phyloP scores from a whole-genome alignment of 2,113 vertebrate species.

The Hystrix cristata region DNA sequence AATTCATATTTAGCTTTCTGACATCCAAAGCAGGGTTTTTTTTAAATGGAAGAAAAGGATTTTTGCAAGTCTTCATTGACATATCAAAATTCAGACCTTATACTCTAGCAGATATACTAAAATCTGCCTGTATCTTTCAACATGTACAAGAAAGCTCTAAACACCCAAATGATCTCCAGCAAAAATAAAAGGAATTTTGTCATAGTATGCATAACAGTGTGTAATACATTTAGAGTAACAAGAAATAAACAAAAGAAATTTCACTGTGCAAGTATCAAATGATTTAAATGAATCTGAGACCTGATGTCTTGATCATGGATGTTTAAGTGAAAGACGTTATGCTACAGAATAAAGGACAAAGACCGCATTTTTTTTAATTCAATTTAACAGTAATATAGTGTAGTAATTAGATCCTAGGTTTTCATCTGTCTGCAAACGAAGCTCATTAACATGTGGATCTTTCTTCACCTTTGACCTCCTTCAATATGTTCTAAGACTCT shows the following conservation, averaged over 20 bases:
- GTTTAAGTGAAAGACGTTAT: not conserved
- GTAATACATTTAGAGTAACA: not conserved
- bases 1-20: constrained; percentile 22
- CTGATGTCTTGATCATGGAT: not conserved
- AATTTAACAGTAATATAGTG: not conserved
- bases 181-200: constrained; percentile 42
- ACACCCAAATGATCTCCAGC: not conserved
- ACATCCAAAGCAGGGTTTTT: not conserved
- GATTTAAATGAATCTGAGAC: constrained; percentile 29
- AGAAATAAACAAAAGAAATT: constrained; percentile 16
- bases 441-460: not conserved
- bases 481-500: constrained; percentile 19
- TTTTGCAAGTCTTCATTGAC: not conserved
- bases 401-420: not conserved
- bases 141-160: not conserved
- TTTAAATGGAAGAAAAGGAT: not conserved
- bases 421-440: not conserved
- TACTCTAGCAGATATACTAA: not conserved
- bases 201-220: not conserved
- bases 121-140: not conserved
- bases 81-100: not conserved
- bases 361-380: not conserved
- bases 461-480: constrained; percentile 33
- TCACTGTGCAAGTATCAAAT: not conserved
- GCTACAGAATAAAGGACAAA: not conserved